Percentiles rank a stretch among this genome's conserved stretches.
These are phyloP conservation scores for Nasonia vitripennis DNA, from an alignment of 1,140 invertebrate genomes.

Conservation along the genomic window DNA sequence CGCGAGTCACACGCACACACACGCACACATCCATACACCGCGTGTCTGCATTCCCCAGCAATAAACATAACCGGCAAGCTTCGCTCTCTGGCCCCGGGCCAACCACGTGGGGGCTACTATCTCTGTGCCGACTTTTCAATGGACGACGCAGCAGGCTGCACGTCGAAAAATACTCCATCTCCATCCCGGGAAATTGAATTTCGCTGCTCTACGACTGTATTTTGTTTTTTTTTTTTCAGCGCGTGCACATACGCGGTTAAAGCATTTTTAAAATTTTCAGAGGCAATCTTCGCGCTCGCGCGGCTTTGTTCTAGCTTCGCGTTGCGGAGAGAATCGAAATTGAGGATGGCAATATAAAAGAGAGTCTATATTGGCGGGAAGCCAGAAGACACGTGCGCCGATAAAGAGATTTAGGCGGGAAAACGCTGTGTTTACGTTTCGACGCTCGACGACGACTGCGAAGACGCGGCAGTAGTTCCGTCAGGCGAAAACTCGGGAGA, in stretches of 20 bases:
- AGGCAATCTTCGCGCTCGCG: neutral
- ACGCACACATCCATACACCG: slow-evolving; percentile 60
- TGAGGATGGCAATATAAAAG: slow-evolving; percentile 2
- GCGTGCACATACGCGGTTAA: no score
- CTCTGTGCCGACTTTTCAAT: neutral
- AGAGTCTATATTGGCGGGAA: slow-evolving; percentile 57
- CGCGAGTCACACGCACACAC: slow-evolving; percentile 58
- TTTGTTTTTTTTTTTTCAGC: no score
- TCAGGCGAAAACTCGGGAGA: neutral
- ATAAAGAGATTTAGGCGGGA: slow-evolving; percentile 68
- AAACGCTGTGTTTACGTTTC: slow-evolving; percentile 60
- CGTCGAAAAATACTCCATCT: neutral
- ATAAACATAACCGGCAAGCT: neutral
- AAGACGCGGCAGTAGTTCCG: no score
- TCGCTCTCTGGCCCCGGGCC: neutral
- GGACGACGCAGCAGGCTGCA: neutral
- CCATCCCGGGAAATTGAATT: neutral
- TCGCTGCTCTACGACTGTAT: no score
- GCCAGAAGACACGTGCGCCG: slow-evolving; percentile 63
- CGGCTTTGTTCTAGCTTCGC: neutral
- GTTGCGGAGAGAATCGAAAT: neutral
- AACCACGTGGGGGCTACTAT: neutral
- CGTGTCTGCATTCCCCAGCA: slow-evolving; percentile 50
- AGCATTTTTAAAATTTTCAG: no score
- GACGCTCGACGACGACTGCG: no score